Conservation (phyloP, 2,113 vertebrate species). For the Chinchilla lanigera region DNA sequence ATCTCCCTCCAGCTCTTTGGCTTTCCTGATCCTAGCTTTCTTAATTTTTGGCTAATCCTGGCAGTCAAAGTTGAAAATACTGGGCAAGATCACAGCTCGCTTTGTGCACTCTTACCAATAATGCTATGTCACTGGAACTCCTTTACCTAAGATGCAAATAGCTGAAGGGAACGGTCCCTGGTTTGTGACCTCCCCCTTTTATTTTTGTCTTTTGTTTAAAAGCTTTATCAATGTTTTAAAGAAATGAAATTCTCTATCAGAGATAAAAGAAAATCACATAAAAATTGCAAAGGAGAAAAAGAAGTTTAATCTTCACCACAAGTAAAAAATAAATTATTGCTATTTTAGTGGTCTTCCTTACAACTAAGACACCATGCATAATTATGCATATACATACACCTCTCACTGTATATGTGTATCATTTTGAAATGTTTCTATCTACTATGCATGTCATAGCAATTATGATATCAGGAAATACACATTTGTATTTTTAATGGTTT, state of each 20-base stretch:
- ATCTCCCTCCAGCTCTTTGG: neutral
- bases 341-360: neutral
- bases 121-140: accelerated
- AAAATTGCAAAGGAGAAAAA: neutral
- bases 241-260: neutral
- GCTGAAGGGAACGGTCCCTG: neutral
- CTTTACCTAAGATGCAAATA: neutral
- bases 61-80: neutral
- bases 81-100: neutral
- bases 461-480: neutral
- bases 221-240: neutral
- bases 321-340: neutral
- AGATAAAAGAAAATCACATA: neutral
- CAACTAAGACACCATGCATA: neutral
- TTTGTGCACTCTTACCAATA: neutral
- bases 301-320: neutral
- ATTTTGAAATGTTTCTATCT: neutral
- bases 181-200: too few species aligned
- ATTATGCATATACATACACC: neutral
- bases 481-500: neutral
- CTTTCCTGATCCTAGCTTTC: neutral
- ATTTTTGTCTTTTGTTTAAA: neutral
- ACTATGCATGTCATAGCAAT: neutral
- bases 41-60: neutral
- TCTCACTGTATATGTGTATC: accelerated